phyloP scores from a whole-genome alignment of 2,113 vertebrate species.

The Paramormyrops kingsleyae region DNA sequence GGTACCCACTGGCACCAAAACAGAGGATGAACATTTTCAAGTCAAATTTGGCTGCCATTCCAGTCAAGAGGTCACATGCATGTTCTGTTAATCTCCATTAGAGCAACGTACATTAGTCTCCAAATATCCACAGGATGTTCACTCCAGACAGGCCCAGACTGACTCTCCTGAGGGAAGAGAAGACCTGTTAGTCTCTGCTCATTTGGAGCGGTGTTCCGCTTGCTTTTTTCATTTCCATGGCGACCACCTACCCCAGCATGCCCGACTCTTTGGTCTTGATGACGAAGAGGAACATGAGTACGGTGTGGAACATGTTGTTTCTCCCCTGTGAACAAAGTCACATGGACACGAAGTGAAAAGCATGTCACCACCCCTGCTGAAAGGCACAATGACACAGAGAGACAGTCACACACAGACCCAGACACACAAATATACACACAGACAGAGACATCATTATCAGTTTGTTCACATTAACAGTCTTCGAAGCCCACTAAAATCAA shows the following conservation, averaged over 20 bases:
- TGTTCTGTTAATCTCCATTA: neutral
- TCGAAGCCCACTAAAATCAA: no score
- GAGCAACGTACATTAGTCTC: constrained; percentile 40
- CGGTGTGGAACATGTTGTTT: constrained; percentile 94
- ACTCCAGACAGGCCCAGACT: constrained; percentile 91
- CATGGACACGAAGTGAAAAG: neutral
- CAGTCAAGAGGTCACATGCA: neutral
- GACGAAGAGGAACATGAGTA: constrained; percentile 93
- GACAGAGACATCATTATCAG: no score
- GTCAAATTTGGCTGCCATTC: neutral
- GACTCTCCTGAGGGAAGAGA: constrained; percentile 67
- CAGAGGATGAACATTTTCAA: neutral
- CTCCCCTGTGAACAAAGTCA: constrained; percentile 68
- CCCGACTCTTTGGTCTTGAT: constrained; percentile 94
- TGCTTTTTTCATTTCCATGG: neutral
- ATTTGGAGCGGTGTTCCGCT: no score
- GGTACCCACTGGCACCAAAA: neutral
- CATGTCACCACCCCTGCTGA: neutral
- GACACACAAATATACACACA: no score
- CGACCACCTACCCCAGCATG: constrained; percentile 83
- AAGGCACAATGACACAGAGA: neutral
- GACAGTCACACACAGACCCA: no score
- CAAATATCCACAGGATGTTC: constrained; percentile 93
- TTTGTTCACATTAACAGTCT: no score
- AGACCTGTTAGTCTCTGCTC: neutral